phyloP scores from a whole-genome alignment of 2,797 vertebrate genomes.

The Bryconaethiops microstoma region DNA sequence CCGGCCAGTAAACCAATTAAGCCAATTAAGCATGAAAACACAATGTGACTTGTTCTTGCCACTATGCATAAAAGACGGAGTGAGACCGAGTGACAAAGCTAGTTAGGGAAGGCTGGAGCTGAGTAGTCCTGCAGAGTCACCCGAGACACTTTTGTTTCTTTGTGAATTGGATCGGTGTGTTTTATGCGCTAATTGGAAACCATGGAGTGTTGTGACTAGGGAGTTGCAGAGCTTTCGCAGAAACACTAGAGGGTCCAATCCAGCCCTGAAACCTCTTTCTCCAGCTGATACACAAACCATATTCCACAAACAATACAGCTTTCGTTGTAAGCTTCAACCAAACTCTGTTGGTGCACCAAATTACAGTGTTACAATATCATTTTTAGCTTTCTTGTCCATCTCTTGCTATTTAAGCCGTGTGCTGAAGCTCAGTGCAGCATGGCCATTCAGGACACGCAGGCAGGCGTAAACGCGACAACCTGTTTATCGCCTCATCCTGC shows the following conservation, averaged over 20 bases:
- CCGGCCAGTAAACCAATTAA: constrained; percentile 69
- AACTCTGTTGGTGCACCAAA: neutral
- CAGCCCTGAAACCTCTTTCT: neutral
- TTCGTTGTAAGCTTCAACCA: neutral
- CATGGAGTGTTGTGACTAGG: neutral
- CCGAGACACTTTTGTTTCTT: constrained; percentile 44
- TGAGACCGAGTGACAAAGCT: constrained; percentile 35
- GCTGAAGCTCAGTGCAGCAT: neutral
- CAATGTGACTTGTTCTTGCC: constrained; percentile 62
- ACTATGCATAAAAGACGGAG: constrained; percentile 49
- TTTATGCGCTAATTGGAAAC: constrained; percentile 39
- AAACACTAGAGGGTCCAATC: neutral
- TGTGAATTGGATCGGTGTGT: constrained; percentile 40
- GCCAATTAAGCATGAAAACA: constrained; percentile 71
- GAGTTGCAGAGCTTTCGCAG: neutral
- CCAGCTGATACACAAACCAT: neutral
- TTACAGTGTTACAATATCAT: neutral
- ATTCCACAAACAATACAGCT: neutral
- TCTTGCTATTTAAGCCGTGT: neutral
- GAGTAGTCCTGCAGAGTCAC: constrained; percentile 35
- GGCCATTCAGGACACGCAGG: constrained; percentile 24
- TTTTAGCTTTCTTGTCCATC: neutral
- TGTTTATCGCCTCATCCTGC: constrained; percentile 33
- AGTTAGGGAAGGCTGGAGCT: constrained; percentile 16
- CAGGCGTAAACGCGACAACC: constrained; percentile 28